Evolutionary conservation across 1,140 invertebrate species (phyloP).

Genomic region (Pristionchus pacificus): DNA sequence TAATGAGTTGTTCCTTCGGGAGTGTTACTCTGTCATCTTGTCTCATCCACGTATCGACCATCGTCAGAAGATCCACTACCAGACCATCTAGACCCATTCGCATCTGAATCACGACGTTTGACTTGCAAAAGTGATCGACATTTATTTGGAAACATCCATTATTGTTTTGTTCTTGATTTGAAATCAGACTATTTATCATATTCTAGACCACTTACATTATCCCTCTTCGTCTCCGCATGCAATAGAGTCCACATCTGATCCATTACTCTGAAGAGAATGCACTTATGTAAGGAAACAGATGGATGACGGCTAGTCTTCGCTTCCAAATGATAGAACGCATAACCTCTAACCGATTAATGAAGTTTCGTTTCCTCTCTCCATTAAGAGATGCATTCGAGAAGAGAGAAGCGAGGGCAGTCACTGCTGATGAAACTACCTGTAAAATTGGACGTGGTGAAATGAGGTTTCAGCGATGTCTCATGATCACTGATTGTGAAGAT

Average conservation of each 20-base stretch:
- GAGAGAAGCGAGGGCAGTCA: constrained; percentile 19
- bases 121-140: not conserved
- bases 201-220: not conserved
- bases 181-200: too few relatives aligned
- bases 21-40: constrained; percentile 6
- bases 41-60: constrained; percentile 16
- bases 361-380: constrained; percentile 5
- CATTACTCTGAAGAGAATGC: constrained; percentile 25
- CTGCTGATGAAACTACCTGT: constrained; percentile 24
- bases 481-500: too few relatives aligned
- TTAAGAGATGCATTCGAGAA: constrained; percentile 9
- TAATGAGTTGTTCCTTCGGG: constrained; percentile 2
- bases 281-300: too few relatives aligned
- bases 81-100: constrained; percentile 17
- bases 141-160: not conserved
- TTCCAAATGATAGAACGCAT: not conserved
- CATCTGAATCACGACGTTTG: constrained; percentile 2
- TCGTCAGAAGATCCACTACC: constrained; percentile 21
- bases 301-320: too few relatives aligned
- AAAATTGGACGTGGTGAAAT: constrained; percentile 2
- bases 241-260: constrained; percentile 21
- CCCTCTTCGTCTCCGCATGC: constrained; percentile 9
- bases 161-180: not conserved
- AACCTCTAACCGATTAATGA: too few relatives aligned
- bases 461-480: too few relatives aligned